Evolutionary conservation across 1,140 invertebrate genomes (phyloP), one percentile per base, ranked within the genome.

Genomic region (Sinella curviseta): DNA sequence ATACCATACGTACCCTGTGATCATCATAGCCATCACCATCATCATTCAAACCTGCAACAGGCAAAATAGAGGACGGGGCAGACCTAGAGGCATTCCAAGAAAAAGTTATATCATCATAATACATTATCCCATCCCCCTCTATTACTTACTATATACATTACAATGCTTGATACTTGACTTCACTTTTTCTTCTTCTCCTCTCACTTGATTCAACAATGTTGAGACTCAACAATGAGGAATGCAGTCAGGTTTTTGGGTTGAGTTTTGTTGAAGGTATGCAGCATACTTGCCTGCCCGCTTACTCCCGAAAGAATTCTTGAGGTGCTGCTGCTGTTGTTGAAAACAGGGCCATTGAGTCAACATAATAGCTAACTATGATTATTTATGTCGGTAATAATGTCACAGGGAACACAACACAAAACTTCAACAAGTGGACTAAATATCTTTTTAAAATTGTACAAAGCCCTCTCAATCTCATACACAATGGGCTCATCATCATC

Each of bases 351-450:
- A 70, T 70, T 70, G 28, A 31, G 65, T 30, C 31, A 70, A 70
- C 65, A 17, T 70, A 70, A 70, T 70, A 33, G 65, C 65, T 70
- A 70, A 70, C 65, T 70, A 70, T 70, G 65, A 70, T 70, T 70
- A 70, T 70, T 70, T 70, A 70, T 70, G 24, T 33, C 3, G 26
- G 65, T 70, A 70, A 70, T 70, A 70, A 70, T 33, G 65, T 70
- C 65, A 70, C 65, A 70, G 31, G 12, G 24, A 60, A 26, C 24
- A 60, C 57, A 26, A 60, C 39, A 48, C 39, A 48, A 20, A 48
- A 12, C 39, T 48, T 48, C 39, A 48, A 48, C 39, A 48, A 48
- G 39, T 48, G 39, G 39, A 48, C 39, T 48, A 48, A 48, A 48
- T 48, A 48, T 48, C 39, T 48, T 48, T 48, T 8, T 48, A 48